Evolutionary conservation across 2,888 invertebrate genomes (phyloP).

Genomic region (Papilio demoleus): DNA sequence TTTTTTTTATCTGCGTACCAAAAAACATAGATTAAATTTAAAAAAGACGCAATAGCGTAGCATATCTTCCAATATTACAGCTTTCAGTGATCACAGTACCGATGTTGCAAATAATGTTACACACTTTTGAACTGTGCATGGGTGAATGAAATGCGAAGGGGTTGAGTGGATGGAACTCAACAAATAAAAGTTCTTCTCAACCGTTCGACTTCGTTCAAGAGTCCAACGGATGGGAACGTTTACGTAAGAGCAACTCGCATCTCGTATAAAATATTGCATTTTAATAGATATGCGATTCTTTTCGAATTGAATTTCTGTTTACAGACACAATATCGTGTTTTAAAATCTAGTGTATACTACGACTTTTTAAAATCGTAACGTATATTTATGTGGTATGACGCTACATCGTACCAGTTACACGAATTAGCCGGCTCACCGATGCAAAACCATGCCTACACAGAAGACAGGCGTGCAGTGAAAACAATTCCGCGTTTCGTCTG

Average conservation of each 20-base stretch:
- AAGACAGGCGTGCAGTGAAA: too few species aligned
- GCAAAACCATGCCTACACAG: too few species aligned
- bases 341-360: not conserved
- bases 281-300: constrained; percentile 27
- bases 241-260: constrained; percentile 35
- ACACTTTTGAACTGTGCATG: constrained; percentile 55
- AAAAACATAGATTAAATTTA: too few species aligned
- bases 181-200: constrained; percentile 45
- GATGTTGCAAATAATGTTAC: constrained; percentile 47
- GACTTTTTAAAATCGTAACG: not conserved
- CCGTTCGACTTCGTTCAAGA: constrained; percentile 34
- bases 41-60: not conserved
- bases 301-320: constrained; percentile 29
- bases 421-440: too few species aligned
- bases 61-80: constrained; percentile 8
- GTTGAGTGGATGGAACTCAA: constrained; percentile 44
- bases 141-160: constrained; percentile 45
- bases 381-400: not conserved
- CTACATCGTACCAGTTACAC: too few species aligned
- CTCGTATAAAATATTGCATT: constrained; percentile 35
- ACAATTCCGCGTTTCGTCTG: too few species aligned
- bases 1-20: too few species aligned
- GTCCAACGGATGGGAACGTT: constrained; percentile 27
- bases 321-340: not conserved
- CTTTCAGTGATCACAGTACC: constrained; percentile 23